Evolutionary conservation across 2,797 vertebrate genomes (phyloP), one percentile per base, ranked within the genome.

Genomic region (Cuniculus paca): DNA sequence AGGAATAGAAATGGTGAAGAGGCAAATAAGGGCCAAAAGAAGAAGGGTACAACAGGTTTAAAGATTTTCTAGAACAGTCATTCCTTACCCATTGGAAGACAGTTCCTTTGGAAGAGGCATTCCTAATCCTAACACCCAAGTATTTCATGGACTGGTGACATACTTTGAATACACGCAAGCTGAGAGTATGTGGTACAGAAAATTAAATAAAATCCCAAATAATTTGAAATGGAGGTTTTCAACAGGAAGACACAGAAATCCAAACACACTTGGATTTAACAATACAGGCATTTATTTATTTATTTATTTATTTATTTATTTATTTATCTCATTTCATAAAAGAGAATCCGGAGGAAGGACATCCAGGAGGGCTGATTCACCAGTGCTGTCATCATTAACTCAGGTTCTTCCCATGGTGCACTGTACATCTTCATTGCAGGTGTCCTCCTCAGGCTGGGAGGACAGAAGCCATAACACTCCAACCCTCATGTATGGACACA

Each of bases 201-300:
- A 48, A 63, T 50, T 31, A 52, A 14, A 19, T 26, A 52, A 63
- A 93, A 84, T 83, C 42, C 16, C 70, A n/a, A 65, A 79, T 24
- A 2, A 63, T 83, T 88, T 85, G 56, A 91, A 91, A 65, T 42
- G 42, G 48, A 61, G 52, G 17, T 48, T 94, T 91, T 91, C 70
- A 34, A 26, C 48, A 36, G 34, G 39, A 92, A 86, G n/a, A 86
- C 58, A 63, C 26, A 79, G 70, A 94, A 91, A 84, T 68, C 19
- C 42, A 95, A 50, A 45, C 16, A 36, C 65, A 88, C 16, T n/a
- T 79, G n/a, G 45, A 26, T 77, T 84, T 86, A 61, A 77, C 68
- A 82, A 36, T 42, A 68, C 20, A 5, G 14, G 58, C 58, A 36
- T 17, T 36, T 22, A 1, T 78, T 17, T 63, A 24, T 42, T 9